These are phyloP conservation scores for Siphonodentalium dalli DNA, from an alignment of 2,888 invertebrate species.

Conservation along the genomic window DNA sequence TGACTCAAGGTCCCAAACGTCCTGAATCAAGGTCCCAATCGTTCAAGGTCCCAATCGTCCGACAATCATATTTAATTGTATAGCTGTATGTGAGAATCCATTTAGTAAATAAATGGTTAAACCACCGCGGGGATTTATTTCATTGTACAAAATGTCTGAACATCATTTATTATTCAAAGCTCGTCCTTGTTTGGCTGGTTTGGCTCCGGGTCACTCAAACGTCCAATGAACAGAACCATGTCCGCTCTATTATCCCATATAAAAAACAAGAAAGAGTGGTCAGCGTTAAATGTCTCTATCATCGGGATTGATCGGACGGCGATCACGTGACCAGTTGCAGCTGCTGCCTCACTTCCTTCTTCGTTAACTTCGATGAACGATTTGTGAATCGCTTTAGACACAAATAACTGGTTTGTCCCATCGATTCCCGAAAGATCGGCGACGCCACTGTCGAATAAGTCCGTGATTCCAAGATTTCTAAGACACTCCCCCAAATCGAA, in stretches of 20 bases:
- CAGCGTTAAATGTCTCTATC: conserved; percentile 25
- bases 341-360: conserved; percentile 29
- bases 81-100: no score
- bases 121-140: no score
- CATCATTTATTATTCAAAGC: no score
- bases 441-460: conserved; percentile 34
- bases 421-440: conserved; percentile 58
- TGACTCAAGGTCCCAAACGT: no score
- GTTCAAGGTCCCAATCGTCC: no score
- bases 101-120: no score
- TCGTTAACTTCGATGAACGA: conserved; percentile 29
- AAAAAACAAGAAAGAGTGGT: conserved; percentile 31
- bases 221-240: conserved; percentile 29
- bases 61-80: no score
- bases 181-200: no score
- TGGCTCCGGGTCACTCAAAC: no score
- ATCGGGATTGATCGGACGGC: not conserved
- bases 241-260: conserved; percentile 23
- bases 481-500: conserved; percentile 32
- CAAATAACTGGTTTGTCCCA: conserved; percentile 28
- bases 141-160: no score
- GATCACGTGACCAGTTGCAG: conserved; percentile 21
- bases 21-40: no score
- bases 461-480: conserved; percentile 37
- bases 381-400: conserved; percentile 21